Conservation (phyloP, 2,113 vertebrate genomes). For the Hirundichthys speculiger region DNA sequence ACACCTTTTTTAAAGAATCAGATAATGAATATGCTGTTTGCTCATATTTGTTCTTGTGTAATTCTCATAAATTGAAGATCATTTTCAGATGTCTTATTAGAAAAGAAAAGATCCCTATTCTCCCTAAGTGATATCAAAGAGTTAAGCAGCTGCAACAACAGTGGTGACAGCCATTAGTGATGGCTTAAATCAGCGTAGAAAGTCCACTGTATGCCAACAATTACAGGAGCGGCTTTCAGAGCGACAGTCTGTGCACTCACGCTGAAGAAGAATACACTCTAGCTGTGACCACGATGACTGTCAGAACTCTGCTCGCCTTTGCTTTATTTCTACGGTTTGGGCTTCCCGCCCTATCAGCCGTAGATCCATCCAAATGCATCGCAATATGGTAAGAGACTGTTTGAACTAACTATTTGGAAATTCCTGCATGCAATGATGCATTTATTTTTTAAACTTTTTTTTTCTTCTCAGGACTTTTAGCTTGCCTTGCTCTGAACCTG, state of each 20-base stretch:
- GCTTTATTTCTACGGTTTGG: not conserved
- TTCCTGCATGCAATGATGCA: not conserved
- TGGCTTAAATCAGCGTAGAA: not conserved
- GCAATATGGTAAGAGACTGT: not conserved
- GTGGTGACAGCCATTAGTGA: not conserved
- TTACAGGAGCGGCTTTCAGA: not conserved
- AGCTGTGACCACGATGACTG: not conserved
- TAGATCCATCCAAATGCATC: slow-evolving; percentile 14
- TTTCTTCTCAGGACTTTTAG: slow-evolving; percentile 10
- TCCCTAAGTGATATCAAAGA: no score
- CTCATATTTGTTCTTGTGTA: no score
- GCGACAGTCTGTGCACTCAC: not conserved
- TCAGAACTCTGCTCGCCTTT: slow-evolving; percentile 4
- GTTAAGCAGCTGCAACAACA: not conserved
- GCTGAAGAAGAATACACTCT: not conserved
- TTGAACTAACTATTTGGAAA: no score
- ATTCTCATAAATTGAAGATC: no score
- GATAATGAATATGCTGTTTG: no score
- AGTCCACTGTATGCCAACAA: no score
- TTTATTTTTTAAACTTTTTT: not conserved
- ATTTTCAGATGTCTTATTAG: no score
- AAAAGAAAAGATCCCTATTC: no score
- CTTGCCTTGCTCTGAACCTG: slow-evolving; percentile 1
- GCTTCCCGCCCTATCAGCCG: not conserved
- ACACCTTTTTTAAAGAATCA: no score